Percentiles rank a stretch among this genome's conserved stretches.
Conservation (phyloP, 2,888 invertebrate species). For the Campoplex capitator region DNA sequence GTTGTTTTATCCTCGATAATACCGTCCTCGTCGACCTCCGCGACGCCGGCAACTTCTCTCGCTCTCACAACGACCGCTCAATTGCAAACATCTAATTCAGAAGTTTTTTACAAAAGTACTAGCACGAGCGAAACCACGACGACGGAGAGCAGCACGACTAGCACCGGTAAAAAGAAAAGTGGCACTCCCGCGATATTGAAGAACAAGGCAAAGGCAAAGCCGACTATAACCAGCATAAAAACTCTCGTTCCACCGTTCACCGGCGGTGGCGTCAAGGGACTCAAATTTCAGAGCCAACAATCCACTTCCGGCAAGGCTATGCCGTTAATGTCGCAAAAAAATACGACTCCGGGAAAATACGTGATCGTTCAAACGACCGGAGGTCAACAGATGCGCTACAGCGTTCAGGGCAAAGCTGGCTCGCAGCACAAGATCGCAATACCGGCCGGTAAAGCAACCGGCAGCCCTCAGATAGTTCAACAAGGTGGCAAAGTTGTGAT, state of each 20-base stretch:
- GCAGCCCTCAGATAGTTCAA: slow-evolving; percentile 81
- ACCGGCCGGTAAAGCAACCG: slow-evolving; percentile 75
- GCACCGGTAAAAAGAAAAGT: slow-evolving; percentile 78
- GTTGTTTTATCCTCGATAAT: slow-evolving; percentile 85
- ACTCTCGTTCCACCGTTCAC: slow-evolving; percentile 80
- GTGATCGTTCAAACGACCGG: slow-evolving; percentile 82
- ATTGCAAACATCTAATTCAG: slow-evolving; percentile 71
- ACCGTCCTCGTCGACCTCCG: slow-evolving; percentile 70
- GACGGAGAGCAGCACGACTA: slow-evolving; percentile 6
- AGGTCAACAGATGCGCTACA: slow-evolving; percentile 80
- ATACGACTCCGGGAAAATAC: slow-evolving; percentile 78
- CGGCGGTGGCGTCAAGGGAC: slow-evolving; percentile 78
- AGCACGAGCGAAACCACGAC: slow-evolving; percentile 37
- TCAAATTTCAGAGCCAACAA: slow-evolving; percentile 78
- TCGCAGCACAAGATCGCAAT: slow-evolving; percentile 78
- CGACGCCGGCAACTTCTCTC: slow-evolving; percentile 56
- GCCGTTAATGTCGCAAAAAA: slow-evolving; percentile 76
- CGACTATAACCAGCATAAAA: slow-evolving; percentile 82
- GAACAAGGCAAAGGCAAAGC: slow-evolving; percentile 80
- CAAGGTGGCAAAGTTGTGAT: slow-evolving; percentile 83
- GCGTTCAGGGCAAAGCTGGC: slow-evolving; percentile 78
- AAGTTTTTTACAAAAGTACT: slow-evolving; percentile 54
- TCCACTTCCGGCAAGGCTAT: slow-evolving; percentile 71
- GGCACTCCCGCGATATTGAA: slow-evolving; percentile 81
- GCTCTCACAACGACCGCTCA: slow-evolving; percentile 75